Evolutionary conservation across 2,888 invertebrate species (phyloP).

Genomic region (Lasioglossum oenotherae): DNA sequence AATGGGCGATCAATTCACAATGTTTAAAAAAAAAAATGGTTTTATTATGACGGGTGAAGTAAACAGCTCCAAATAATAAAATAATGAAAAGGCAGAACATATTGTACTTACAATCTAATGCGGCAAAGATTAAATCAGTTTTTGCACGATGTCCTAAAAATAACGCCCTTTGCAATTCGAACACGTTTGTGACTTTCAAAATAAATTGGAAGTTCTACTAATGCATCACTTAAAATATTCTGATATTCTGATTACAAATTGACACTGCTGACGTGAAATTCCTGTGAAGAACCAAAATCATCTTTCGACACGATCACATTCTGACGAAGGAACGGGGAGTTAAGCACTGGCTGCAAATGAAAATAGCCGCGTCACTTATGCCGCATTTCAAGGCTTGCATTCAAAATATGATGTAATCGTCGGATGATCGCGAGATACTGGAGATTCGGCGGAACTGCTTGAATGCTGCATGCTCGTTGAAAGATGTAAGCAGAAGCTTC

Average conservation of each 20-base stretch:
- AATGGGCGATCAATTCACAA: not conserved
- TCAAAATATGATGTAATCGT: slow-evolving; percentile 18
- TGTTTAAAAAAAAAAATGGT: not conserved
- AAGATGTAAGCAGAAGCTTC: slow-evolving; percentile 37
- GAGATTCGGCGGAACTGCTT: not conserved
- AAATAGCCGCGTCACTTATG: not conserved
- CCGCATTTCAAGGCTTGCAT: not conserved
- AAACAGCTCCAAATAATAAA: not conserved
- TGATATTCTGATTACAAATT: not conserved
- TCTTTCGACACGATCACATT: not conserved
- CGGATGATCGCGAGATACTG: not conserved
- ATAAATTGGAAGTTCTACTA: not conserved
- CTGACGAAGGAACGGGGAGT: not conserved
- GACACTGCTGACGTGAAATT: not conserved
- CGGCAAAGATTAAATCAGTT: too few relatives aligned
- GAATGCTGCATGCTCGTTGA: slow-evolving; percentile 38
- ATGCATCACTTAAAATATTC: not conserved
- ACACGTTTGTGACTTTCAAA: not conserved
- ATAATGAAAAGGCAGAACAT: not conserved
- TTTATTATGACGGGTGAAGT: not conserved
- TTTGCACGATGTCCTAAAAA: not conserved
- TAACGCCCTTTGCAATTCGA: not conserved
- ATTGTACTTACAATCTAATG: too few relatives aligned
- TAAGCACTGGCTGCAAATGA: not conserved
- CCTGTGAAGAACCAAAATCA: not conserved